Evolutionary conservation across 2,888 invertebrate genomes (phyloP).

Genomic region (Therioaphis trifolii): DNA sequence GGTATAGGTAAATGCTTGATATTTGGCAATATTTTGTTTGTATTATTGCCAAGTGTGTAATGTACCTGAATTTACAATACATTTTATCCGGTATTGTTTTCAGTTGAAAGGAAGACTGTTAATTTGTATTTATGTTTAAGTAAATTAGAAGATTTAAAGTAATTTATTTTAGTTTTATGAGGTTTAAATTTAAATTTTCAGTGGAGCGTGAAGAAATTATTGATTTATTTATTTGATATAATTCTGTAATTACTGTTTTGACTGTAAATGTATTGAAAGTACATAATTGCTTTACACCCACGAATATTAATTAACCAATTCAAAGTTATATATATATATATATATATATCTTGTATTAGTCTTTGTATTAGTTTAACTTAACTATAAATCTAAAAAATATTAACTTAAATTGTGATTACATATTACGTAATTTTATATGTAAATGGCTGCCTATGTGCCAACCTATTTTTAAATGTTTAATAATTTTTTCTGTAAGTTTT

Average conservation of each 20-base stretch:
- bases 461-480: no score
- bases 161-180: background rate
- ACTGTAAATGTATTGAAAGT: background rate
- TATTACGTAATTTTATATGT: no score
- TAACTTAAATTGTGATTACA: no score
- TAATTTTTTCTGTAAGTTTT: no score
- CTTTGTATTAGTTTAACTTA: no score
- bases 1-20: no score
- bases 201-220: background rate
- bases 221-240: background rate
- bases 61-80: constrained; percentile 28
- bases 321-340: no score
- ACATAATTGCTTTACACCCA: no score
- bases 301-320: no score
- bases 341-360: no score
- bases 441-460: no score
- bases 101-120: background rate
- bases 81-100: constrained; percentile 31
- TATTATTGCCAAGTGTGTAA: constrained; percentile 42
- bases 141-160: background rate
- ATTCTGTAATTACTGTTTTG: background rate
- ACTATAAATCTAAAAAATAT: no score
- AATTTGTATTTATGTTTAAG: background rate
- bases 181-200: background rate
- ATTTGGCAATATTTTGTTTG: constrained; percentile 47